Base-by-base conservation (phyloP, 2,888 invertebrate species). In the Melangyna quadrimaculata region DNA sequence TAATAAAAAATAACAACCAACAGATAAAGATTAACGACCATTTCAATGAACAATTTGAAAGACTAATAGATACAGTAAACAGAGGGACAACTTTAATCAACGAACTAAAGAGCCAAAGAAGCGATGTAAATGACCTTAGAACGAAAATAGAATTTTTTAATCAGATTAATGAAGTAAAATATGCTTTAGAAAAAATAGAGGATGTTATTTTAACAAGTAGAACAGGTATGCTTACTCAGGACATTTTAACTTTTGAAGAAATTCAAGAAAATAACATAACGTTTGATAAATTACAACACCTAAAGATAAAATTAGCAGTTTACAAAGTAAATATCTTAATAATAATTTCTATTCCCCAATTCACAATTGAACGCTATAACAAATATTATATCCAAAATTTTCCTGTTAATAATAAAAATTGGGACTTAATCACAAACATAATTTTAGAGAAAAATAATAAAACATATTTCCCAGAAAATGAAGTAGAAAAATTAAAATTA, bases 401-500 rank as follows among this genome's bases (percentile, higher is more conserved):
- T 24, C 61, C 61, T 61, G 24, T 61, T 22, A 59, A 40, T 40
- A 61, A 48, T 48, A 22, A 48, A 48, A 48, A 9, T 10, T 48
- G 22, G 22, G 22, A 22, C 10, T 22, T 9, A 61, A 37, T 61
- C n/a, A 61, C 61, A 32, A 63, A 63, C 17, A 19, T 17, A 43
- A 43, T 63, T 32, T 14, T 63, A 43, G 63, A 61, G 9, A 61
- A 61, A 40, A 27, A 43, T 27, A 63, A 27, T 40, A 29, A 40
- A 63, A 12, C 27, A 10, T 63, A 61, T 24, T 61, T 37, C 24
- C n/a, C 40, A 40, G n/a, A 37, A 14, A 24, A 61, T 22, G 14
- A 61, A 40, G 32, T 43, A 27, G 63, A 63, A 17, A 63, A 63
- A n/a, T 19, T 12, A 29, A 17, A 19, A 27, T 19, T 32, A n/a